Base-by-base conservation (phyloP, 1,140 invertebrate genomes). In the Camponotus vicinus region DNA sequence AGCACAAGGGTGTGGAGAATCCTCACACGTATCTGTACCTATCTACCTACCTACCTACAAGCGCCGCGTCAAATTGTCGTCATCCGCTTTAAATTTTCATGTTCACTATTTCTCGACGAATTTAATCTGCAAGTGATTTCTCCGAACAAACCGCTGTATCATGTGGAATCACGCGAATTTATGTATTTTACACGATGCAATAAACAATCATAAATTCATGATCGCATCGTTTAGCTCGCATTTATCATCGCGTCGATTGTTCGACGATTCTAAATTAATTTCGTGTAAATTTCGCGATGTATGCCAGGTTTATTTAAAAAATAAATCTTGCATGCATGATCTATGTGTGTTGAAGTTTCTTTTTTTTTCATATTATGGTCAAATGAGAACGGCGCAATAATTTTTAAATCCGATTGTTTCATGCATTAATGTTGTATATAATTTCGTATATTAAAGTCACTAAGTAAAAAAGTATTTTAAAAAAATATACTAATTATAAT, bases 41-140 rank as follows among this genome's bases (percentile, higher is more conserved):
- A 70, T 3, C 45, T 69, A 42, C 8, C 37, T 27, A 11, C 42
- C 13, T 52, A 71, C 18, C 52, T 61, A 59, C 40, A 9, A 61
- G 2, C 71, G 67, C 59, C 55, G 55, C 13, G 40, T 82, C 67
- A 34, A 73, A 59, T 69, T 45, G n/a, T 55, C 42, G 45, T 70
- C 64, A 57, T 37, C 8, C n/a, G 37, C 55, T 45, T 83, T 73
- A 61, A 75, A 83, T 83, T 73, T 83, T 73, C 61, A 71, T 40
- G 13, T 52, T 18, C 49, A 52, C 2, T 40, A 61, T 49, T 75
- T 8, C 69, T 32, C 45, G n/a, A 83, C 40, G 40, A 71, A 52
- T 78, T 78, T 37, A 45, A 45, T 82, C 40, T 73, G 9, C 7
- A 42, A 11, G 32, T 40, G 37, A 71, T 80, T 70, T 55, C 49